Evolutionary conservation across 2,888 invertebrate genomes (phyloP).

Genomic region (Hyppa rectilinea): DNA sequence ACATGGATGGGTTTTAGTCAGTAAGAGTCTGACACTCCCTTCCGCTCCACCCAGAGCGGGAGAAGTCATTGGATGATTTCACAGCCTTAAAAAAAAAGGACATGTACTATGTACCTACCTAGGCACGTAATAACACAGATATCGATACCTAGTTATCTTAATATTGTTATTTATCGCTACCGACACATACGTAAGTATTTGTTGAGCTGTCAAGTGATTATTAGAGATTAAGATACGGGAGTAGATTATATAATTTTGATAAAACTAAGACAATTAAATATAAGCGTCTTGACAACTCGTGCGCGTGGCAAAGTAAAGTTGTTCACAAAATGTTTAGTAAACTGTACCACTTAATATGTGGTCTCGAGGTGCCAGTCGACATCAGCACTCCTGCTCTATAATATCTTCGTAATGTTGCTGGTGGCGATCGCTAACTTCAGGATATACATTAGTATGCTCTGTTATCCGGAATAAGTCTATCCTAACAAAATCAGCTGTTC

Average conservation of each 20-base stretch:
- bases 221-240: slow-evolving; percentile 8
- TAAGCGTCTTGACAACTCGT: background rate
- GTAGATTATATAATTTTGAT: slow-evolving; percentile 15
- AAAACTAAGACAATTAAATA: background rate
- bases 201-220: slow-evolving; percentile 30
- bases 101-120: background rate
- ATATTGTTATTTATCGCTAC: background rate
- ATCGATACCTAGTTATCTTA: slow-evolving; percentile 12
- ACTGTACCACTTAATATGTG: background rate
- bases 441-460: too few relatives aligned
- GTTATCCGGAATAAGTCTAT: too few relatives aligned
- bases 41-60: too few relatives aligned
- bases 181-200: background rate
- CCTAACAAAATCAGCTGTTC: too few relatives aligned
- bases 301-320: background rate
- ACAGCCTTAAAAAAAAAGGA: too few relatives aligned
- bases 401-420: too few relatives aligned
- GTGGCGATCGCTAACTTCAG: too few relatives aligned
- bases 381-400: too few relatives aligned
- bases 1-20: too few relatives aligned
- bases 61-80: too few relatives aligned
- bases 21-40: too few relatives aligned
- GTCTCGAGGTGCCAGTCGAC: too few relatives aligned
- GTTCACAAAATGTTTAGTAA: background rate
- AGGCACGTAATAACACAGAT: background rate